Percentiles rank a stretch among this genome's conserved stretches.
Conservation (phyloP, 2,888 invertebrate genomes). For the Sinotaia quadrata region DNA sequence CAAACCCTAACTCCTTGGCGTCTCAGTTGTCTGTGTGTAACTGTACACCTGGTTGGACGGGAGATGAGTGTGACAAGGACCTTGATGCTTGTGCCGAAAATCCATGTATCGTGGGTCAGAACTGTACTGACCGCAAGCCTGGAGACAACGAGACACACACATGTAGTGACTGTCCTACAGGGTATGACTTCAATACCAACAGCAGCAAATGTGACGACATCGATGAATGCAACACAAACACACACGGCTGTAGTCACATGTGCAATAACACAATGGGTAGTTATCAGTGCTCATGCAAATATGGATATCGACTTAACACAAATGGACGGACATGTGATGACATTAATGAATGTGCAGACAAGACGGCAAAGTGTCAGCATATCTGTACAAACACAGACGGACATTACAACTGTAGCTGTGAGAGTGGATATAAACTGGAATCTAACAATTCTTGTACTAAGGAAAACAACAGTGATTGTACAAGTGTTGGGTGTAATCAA, state of each 20-base stretch:
- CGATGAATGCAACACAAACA: too few species aligned
- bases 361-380: constrained; percentile 21
- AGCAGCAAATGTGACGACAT: background rate
- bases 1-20: background rate
- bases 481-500: background rate
- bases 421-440: background rate
- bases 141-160: too few species aligned
- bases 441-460: background rate
- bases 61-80: constrained; percentile 27
- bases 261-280: constrained; percentile 37
- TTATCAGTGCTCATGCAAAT: constrained; percentile 32
- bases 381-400: constrained; percentile 35
- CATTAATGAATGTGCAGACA: constrained; percentile 33
- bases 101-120: constrained; percentile 36
- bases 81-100: constrained; percentile 39
- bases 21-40: constrained; percentile 32
- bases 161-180: constrained; percentile 27
- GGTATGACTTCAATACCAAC: constrained; percentile 3
- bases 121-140: constrained; percentile 36
- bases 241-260: too few species aligned
- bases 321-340: background rate
- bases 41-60: constrained; percentile 38
- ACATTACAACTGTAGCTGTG: constrained; percentile 37
- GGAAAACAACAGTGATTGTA: background rate
- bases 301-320: constrained; percentile 29